Evolutionary conservation across 2,888 invertebrate species (phyloP).

Genomic region (Atrina japonica): DNA sequence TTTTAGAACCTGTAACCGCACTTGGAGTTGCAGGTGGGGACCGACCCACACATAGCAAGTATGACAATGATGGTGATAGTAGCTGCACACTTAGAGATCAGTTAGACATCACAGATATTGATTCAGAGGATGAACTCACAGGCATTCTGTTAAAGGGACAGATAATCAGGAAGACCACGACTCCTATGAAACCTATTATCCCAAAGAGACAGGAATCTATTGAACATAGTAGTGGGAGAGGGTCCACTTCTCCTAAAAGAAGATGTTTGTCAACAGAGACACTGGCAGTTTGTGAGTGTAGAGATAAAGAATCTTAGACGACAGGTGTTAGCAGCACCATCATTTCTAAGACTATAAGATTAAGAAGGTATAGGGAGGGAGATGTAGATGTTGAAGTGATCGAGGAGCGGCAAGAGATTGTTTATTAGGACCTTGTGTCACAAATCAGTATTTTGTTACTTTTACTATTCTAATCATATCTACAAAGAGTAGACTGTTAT

Average conservation of each 20-base stretch:
- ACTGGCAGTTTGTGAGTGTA: not conserved
- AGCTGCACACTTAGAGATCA: not conserved
- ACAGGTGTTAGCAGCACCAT: slow-evolving; percentile 7
- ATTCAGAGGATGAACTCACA: not conserved
- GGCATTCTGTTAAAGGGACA: not conserved
- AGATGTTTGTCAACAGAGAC: not conserved
- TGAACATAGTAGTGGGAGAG: not conserved
- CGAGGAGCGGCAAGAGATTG: slow-evolving; percentile 1
- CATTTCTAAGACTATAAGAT: not conserved
- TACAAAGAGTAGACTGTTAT: not conserved
- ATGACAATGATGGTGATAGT: not conserved
- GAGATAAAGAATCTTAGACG: not conserved
- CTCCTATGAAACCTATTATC: not conserved
- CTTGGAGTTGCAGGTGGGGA: not conserved
- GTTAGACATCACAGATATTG: not conserved
- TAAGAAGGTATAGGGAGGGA: not conserved
- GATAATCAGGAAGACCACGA: slow-evolving; percentile 2
- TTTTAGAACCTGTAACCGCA: not conserved
- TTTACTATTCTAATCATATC: not conserved
- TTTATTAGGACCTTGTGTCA: not conserved
- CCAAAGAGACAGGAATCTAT: slow-evolving; percentile 2
- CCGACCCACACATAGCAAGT: not conserved
- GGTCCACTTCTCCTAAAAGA: not conserved
- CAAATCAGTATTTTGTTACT: not conserved
- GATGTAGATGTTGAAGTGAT: not conserved